A percentile compares a stretch with the other conserved stretches of the same genome.
These are phyloP conservation scores for Etheostoma cragini DNA, from an alignment of 2,113 vertebrate genomes.

Conservation along the genomic window DNA sequence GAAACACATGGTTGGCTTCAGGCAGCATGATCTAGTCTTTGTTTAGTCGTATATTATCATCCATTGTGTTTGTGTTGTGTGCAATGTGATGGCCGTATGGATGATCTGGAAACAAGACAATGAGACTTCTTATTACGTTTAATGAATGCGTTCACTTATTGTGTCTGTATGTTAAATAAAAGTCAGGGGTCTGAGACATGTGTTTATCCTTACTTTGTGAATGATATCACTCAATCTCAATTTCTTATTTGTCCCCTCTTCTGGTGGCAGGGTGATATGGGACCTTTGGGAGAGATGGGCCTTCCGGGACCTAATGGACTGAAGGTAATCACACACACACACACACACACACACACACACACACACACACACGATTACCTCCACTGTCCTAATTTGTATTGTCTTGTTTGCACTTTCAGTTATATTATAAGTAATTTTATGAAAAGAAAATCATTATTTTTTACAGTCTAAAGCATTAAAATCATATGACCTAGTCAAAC, in stretches of 20 bases:
- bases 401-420: slow-evolving; percentile 4
- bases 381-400: slow-evolving; percentile 16
- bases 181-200: not conserved
- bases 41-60: slow-evolving; percentile 22
- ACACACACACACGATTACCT: slow-evolving; percentile 13
- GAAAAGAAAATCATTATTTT: too few relatives aligned
- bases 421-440: slow-evolving; percentile 2
- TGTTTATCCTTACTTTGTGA: slow-evolving; percentile 18
- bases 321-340: slow-evolving; percentile 87
- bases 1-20: slow-evolving; percentile 32
- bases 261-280: slow-evolving; percentile 93
- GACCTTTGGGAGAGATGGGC: slow-evolving; percentile 89
- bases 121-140: slow-evolving; percentile 28
- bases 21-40: slow-evolving; percentile 3
- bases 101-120: slow-evolving; percentile 41
- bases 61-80: slow-evolving; percentile 22
- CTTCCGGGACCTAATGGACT: slow-evolving; percentile 92
- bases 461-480: too few relatives aligned
- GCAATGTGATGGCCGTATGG: slow-evolving; percentile 5
- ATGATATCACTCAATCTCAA: slow-evolving; percentile 22
- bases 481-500: too few relatives aligned
- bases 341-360: not conserved
- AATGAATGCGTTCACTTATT: slow-evolving; percentile 16
- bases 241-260: slow-evolving; percentile 54
- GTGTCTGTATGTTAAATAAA: slow-evolving; percentile 10